phyloP scores from a whole-genome alignment of 2,797 vertebrate genomes.

The Bufotes viridis region DNA sequence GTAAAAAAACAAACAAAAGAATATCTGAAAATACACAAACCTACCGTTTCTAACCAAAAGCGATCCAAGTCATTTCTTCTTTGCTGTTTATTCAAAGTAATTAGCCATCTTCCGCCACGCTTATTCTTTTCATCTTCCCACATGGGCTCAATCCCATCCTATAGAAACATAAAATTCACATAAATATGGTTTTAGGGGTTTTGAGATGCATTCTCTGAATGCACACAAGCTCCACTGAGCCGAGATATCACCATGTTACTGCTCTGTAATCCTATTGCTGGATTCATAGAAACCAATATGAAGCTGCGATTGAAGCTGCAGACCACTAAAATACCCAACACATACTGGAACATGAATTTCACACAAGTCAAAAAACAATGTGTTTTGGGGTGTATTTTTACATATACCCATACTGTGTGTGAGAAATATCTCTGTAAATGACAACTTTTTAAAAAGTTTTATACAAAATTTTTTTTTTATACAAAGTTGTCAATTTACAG shows the following conservation, averaged over 20 bases:
- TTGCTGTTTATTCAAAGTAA: slow-evolving; percentile 95
- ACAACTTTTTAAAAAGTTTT: too few relatives aligned
- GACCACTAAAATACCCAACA: too few relatives aligned
- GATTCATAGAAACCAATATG: not conserved
- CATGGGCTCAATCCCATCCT: slow-evolving; percentile 98
- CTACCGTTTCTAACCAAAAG: slow-evolving; percentile 97
- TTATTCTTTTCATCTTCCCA: slow-evolving; percentile 97
- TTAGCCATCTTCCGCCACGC: slow-evolving; percentile 92
- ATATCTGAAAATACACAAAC: slow-evolving; percentile 58
- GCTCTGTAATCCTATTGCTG: not conserved
- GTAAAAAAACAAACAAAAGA: not conserved
- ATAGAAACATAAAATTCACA: not conserved
- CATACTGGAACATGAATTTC: too few relatives aligned
- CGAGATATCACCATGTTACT: not conserved
- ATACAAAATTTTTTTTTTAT: too few relatives aligned
- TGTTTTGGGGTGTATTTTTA: too few relatives aligned
- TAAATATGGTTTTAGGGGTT: not conserved
- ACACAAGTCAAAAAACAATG: too few relatives aligned
- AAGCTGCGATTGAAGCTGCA: too few relatives aligned
- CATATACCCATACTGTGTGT: too few relatives aligned
- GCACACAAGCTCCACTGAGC: not conserved
- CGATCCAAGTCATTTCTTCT: slow-evolving; percentile 91
- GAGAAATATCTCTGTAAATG: too few relatives aligned
- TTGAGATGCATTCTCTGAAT: not conserved
- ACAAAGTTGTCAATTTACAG: too few relatives aligned